A percentile compares a stretch with the other conserved stretches of the same genome.
phyloP scores from a whole-genome alignment of 2,797 vertebrate genomes.

The Clarias platycephalus region DNA sequence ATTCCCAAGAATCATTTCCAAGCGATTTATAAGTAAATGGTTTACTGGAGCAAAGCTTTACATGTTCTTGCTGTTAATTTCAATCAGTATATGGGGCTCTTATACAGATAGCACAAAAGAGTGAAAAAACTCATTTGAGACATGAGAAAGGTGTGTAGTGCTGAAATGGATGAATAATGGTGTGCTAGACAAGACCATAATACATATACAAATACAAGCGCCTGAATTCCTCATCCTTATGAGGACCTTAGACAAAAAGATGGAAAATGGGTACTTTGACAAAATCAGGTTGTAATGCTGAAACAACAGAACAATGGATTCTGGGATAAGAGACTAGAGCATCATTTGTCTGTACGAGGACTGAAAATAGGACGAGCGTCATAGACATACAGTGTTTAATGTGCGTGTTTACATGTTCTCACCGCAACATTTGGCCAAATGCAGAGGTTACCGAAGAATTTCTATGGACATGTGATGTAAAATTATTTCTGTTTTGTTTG shows the following conservation, averaged over 20 bases:
- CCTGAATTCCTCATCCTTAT: slow-evolving; percentile 7
- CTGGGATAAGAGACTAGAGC: neutral
- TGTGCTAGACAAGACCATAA: neutral
- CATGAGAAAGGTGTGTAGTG: neutral
- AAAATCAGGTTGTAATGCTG: neutral
- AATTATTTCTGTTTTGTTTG: slow-evolving; percentile 38
- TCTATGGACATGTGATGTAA: slow-evolving; percentile 19
- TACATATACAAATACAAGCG: neutral
- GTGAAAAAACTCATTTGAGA: neutral
- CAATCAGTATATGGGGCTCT: neutral
- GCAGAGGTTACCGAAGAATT: slow-evolving; percentile 8
- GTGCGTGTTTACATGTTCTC: slow-evolving; percentile 77
- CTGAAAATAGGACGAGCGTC: neutral
- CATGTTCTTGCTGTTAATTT: neutral
- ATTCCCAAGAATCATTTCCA: neutral
- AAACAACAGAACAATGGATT: neutral
- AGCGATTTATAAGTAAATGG: neutral
- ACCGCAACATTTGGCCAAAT: slow-evolving; percentile 54
- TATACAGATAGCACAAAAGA: neutral
- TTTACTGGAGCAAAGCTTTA: neutral
- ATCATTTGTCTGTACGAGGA: neutral
- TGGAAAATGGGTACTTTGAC: neutral
- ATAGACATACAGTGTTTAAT: slow-evolving; percentile 48
- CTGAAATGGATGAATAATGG: neutral
- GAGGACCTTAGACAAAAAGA: neutral